These are phyloP conservation scores for Notocelia uddmanniana DNA, from an alignment of 2,888 invertebrate genomes.

Conservation along the genomic window DNA sequence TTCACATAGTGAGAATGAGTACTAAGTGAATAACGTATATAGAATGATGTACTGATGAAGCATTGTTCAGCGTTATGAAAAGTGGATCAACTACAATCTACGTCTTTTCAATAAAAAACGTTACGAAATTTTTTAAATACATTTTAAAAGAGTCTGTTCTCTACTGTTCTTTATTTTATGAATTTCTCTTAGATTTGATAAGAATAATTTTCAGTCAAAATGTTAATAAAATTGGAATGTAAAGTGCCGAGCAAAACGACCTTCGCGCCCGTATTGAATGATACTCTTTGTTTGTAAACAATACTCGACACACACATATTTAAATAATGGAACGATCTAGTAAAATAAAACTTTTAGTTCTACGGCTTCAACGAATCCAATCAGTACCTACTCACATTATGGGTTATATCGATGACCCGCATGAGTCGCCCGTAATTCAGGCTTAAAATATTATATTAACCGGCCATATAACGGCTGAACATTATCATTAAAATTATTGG, in stretches of 20 bases:
- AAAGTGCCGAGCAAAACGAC: background rate
- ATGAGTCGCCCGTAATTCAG: slow-evolving; percentile 8
- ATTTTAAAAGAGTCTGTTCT: background rate
- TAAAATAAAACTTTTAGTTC: background rate
- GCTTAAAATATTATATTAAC: slow-evolving; percentile 18
- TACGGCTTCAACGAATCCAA: background rate
- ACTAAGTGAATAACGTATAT: background rate
- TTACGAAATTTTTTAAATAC: background rate
- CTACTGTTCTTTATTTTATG: background rate
- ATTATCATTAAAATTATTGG: slow-evolving; percentile 31
- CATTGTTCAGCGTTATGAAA: background rate
- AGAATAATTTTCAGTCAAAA: background rate
- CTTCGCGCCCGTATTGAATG: background rate
- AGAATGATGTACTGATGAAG: background rate
- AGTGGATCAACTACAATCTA: background rate
- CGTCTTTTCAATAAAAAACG: background rate
- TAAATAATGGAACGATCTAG: background rate
- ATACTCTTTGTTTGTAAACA: slow-evolving; percentile 24
- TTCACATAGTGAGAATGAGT: too few species aligned
- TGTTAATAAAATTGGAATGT: slow-evolving; percentile 5
- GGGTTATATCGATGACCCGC: background rate
- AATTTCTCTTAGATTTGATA: background rate
- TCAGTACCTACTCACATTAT: background rate
- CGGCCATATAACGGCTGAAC: slow-evolving; percentile 11
- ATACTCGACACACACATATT: background rate